These are phyloP conservation scores for Pollenia labialis DNA, from an alignment of 2,888 invertebrate species.

Conservation along the genomic window DNA sequence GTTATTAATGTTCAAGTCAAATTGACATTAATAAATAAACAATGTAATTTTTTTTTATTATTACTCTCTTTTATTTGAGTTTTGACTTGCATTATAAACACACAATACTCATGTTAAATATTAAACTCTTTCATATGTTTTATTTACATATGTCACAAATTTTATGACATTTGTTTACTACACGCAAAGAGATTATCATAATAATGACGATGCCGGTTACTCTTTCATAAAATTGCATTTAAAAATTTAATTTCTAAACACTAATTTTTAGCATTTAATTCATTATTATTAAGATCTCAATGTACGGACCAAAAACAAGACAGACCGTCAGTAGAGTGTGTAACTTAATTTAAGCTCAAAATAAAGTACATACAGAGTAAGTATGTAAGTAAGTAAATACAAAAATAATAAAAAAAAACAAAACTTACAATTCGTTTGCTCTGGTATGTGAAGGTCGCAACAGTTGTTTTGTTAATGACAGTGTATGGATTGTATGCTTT, in stretches of 20 bases:
- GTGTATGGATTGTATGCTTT: slow-evolving; percentile 56
- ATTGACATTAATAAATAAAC: slow-evolving; percentile 71
- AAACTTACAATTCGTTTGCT: slow-evolving; percentile 79
- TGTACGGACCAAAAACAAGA: slow-evolving; percentile 22
- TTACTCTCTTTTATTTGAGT: slow-evolving; percentile 42
- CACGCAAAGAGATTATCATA: not conserved
- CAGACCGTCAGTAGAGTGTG: slow-evolving; percentile 54
- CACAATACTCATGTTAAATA: not conserved
- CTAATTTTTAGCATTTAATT: slow-evolving; percentile 25
- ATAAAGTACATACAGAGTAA: slow-evolving; percentile 40
- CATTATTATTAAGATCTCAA: slow-evolving; percentile 34
- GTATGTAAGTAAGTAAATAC: slow-evolving; percentile 29
- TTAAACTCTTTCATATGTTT: slow-evolving; percentile 2
- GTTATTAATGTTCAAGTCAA: slow-evolving; percentile 56
- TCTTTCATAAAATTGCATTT: slow-evolving; percentile 65
- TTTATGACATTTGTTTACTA: not conserved
- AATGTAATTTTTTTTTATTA: slow-evolving; percentile 48
- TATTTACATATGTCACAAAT: not conserved
- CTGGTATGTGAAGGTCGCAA: slow-evolving; percentile 84
- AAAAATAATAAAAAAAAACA: slow-evolving; percentile 41
- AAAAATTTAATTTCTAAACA: slow-evolving; percentile 19
- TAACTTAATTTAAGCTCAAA: slow-evolving; percentile 64
- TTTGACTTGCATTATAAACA: slow-evolving; percentile 1
- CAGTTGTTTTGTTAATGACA: slow-evolving; percentile 83
- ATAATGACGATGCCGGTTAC: slow-evolving; percentile 36